Percentiles rank a stretch among this genome's conserved stretches.
Evolutionary conservation across 1,140 invertebrate genomes (phyloP).

Genomic region (Polypedilum vanderplanki): DNA sequence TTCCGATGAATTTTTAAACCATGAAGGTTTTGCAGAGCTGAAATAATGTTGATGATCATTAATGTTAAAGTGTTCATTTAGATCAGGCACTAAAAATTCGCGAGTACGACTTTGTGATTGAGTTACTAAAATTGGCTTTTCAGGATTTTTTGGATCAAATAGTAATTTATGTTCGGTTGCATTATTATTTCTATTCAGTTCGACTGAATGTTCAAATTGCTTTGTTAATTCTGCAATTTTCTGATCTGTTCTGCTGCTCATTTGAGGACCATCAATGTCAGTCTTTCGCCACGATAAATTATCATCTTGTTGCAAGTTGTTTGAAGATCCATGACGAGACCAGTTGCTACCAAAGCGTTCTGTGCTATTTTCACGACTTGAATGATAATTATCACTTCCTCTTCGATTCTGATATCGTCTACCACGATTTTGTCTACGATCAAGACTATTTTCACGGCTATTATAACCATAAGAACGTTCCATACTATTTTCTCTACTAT

Average conservation of each 20-base stretch:
- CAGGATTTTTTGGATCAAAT: slow-evolving; percentile 7
- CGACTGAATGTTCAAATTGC: background rate
- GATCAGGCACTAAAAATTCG: background rate
- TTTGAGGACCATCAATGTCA: background rate
- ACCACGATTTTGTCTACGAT: background rate
- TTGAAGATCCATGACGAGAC: background rate
- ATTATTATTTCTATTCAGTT: background rate
- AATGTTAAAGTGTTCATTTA: background rate
- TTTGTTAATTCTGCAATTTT: slow-evolving; percentile 3
- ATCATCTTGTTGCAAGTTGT: background rate
- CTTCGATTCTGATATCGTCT: background rate
- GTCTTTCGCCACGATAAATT: background rate
- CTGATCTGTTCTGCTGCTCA: background rate
- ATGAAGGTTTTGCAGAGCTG: background rate
- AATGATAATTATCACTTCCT: slow-evolving; percentile 22
- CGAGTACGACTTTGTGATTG: slow-evolving; percentile 25
- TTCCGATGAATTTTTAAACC: slow-evolving; percentile 22
- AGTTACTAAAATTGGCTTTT: background rate
- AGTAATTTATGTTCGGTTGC: background rate
- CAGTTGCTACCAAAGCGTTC: background rate
- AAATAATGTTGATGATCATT: background rate
- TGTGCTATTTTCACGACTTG: slow-evolving; percentile 10
- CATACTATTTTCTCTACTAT: slow-evolving; percentile 25
- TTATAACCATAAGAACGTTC: slow-evolving; percentile 23
- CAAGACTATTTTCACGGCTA: slow-evolving; percentile 7